A percentile compares a stretch with the other conserved stretches of the same genome.
Conservation (phyloP, 2,113 vertebrate species). For the Aleadryas rufinucha region DNA sequence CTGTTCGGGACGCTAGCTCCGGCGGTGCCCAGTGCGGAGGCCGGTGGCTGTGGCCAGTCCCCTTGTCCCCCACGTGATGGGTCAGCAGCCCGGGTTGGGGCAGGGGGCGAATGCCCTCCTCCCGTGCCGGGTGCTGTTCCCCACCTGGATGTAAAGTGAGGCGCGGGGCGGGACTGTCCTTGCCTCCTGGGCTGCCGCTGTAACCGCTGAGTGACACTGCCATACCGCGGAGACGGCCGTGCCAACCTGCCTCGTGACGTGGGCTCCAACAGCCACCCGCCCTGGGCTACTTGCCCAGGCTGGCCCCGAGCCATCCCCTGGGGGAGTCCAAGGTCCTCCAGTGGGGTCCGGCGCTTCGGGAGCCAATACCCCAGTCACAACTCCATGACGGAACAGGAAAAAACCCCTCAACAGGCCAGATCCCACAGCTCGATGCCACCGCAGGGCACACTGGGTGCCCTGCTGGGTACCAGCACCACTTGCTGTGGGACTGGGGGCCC, state of each 20-base stretch:
- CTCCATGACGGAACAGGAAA: accelerated
- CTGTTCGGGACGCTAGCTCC: not conserved
- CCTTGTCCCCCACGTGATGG: accelerated
- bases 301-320: not conserved
- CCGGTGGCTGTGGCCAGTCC: not conserved
- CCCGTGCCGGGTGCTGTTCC: accelerated
- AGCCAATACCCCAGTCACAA: not conserved
- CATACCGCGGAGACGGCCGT: not conserved
- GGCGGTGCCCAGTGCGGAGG: not conserved
- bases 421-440: accelerated
- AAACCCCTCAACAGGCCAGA: accelerated
- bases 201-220: slow-evolving; percentile 13
- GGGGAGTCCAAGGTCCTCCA: slow-evolving; percentile 8
- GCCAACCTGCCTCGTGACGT: slow-evolving; percentile 39
- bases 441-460: not conserved
- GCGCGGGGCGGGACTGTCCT: not conserved
- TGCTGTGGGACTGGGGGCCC: no score
- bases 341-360: accelerated
- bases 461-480: accelerated
- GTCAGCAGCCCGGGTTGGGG: not conserved
- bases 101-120: not conserved
- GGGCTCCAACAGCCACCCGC: not conserved
- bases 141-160: not conserved
- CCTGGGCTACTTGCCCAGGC: slow-evolving; percentile 31
- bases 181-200: not conserved